A percentile compares a stretch with the other conserved stretches of the same genome.
These are phyloP conservation scores for Noctuana brunneofusca DNA, from an alignment of 2,888 invertebrate genomes.

Conservation along the genomic window DNA sequence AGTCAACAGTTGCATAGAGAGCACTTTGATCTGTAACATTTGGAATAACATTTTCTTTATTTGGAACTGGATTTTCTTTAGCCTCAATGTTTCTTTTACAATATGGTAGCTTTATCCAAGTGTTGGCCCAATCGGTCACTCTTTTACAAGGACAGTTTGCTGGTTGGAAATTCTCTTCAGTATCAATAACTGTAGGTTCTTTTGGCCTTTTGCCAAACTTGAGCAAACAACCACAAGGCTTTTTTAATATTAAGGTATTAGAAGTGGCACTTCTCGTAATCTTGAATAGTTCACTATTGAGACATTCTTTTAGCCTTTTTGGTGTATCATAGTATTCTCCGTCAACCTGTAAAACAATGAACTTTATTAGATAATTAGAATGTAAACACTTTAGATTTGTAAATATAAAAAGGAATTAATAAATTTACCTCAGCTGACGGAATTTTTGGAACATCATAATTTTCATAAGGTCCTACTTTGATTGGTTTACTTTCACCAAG, in stretches of 20 bases:
- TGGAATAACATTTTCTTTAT: slow-evolving; percentile 79
- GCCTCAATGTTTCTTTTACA: slow-evolving; percentile 66
- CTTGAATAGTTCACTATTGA: slow-evolving; percentile 77
- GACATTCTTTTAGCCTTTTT: slow-evolving; percentile 86
- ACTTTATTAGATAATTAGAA: not conserved
- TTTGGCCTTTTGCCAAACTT: slow-evolving; percentile 69
- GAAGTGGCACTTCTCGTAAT: slow-evolving; percentile 77
- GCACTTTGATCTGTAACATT: slow-evolving; percentile 65
- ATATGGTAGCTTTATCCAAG: slow-evolving; percentile 84
- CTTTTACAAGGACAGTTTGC: slow-evolving; percentile 83
- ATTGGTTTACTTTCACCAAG: slow-evolving; percentile 50
- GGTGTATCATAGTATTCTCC: slow-evolving; percentile 89
- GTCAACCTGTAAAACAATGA: slow-evolving; percentile 53
- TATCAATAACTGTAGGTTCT: slow-evolving; percentile 63
- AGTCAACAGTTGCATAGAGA: slow-evolving; percentile 87
- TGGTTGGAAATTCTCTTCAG: slow-evolving; percentile 62
- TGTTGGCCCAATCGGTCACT: slow-evolving; percentile 86
- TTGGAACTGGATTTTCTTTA: slow-evolving; percentile 62
- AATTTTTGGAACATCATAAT: slow-evolving; percentile 90
- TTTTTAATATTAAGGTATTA: slow-evolving; percentile 83
- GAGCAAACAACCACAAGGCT: slow-evolving; percentile 87
- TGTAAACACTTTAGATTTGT: not conserved
- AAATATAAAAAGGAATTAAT: not conserved
- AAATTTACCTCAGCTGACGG: slow-evolving; percentile 73
- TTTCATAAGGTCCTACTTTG: slow-evolving; percentile 85